Percentiles rank a stretch among this genome's conserved stretches.
These are phyloP conservation scores for Pardalotus punctatus DNA, from an alignment of 2,113 vertebrate species.

Conservation along the genomic window DNA sequence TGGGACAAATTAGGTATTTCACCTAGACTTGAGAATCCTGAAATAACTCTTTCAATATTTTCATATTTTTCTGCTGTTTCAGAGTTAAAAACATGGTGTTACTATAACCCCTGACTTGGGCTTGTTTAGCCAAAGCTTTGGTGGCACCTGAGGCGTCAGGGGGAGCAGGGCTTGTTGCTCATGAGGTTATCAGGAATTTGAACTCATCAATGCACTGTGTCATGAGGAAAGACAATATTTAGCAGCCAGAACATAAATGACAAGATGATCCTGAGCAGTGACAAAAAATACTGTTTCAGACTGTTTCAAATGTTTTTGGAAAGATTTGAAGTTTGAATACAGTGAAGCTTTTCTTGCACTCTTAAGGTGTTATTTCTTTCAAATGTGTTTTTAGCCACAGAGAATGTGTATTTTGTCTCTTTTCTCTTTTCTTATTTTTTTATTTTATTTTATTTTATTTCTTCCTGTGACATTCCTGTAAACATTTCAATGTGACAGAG, in stretches of 20 bases:
- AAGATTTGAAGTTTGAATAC: neutral
- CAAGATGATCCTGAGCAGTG: neutral
- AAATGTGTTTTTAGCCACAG: neutral
- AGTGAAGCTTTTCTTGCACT: neutral
- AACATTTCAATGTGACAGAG: neutral
- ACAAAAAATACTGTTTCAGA: neutral
- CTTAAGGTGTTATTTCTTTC: neutral
- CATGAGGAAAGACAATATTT: neutral
- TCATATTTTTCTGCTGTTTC: neutral
- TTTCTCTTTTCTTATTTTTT: no score
- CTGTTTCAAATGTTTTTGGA: neutral
- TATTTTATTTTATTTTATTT: no score
- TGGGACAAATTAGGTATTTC: neutral
- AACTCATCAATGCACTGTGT: accelerated
- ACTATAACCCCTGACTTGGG: neutral
- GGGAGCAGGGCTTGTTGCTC: neutral
- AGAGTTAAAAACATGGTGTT: neutral
- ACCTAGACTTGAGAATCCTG: neutral
- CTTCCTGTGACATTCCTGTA: neutral
- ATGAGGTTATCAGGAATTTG: neutral
- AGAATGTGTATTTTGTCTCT: neutral
- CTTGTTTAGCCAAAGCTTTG: neutral
- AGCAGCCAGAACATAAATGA: neutral
- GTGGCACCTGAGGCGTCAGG: neutral
- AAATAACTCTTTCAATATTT: neutral